Evolutionary conservation across 2,113 vertebrate genomes (phyloP), one percentile per base, ranked within the genome.

Genomic region (Arenaria interpres): DNA sequence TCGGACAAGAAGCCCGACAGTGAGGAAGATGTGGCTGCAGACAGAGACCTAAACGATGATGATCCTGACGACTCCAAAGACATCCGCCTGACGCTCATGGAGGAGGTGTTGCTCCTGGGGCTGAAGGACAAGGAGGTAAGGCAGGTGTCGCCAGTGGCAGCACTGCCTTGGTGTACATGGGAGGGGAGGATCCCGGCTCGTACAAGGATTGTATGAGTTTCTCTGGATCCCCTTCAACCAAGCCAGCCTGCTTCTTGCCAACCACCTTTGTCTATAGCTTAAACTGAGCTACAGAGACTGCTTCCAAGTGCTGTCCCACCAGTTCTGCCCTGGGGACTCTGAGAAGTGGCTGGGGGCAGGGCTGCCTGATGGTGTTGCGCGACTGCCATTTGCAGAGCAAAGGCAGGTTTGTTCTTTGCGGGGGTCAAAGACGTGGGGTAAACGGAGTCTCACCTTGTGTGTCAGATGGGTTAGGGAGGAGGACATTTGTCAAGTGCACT

Each of bases 61-160:
- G 96, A 98, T 3, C 53, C 96, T 0, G 96, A 96, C 0, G 98
- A 98, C 68, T 98, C 97, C 71, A 99, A 99, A 89, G 98, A 98
- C 48, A 98, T 98, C 69, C 97, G 98, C 15, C 98, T 99, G 7
- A 99, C 98, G 1, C 98, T 99, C 13, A 99, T 99, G 99, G 99
- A 99, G 96, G 99, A 99, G 93, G 97, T 99, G 51, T 93, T 99
- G 92, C 98, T 99, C 7, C 94, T 99, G 81, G 99, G 98, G 33
- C 97, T 99, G 69, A 99, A 99, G 90, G 99, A 99, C 94, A 99
- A 99, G 92, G 98, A 99, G 98, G 99, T 99, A 96, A 89, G 85
- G 53, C 33, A 16, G 17, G 59, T 27, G 5, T 10, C 21, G 17
- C 14, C 8, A 2, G 23, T 14, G 41, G 33, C 41, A 20, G 1